phyloP scores from a whole-genome alignment of 2,113 vertebrate genomes.

The Callopanchax toddi region DNA sequence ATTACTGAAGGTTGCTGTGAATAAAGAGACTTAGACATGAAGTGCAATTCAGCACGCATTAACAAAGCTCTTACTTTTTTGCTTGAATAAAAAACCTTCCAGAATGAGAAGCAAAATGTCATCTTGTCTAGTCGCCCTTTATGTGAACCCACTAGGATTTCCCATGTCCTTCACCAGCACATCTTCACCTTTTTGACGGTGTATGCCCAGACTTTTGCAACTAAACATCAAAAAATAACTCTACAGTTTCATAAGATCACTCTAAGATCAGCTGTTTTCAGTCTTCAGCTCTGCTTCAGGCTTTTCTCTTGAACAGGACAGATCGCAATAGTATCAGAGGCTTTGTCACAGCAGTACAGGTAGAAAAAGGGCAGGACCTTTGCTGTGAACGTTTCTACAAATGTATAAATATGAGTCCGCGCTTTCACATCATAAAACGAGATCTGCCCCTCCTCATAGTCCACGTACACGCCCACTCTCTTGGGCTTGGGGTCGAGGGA shows the following conservation, averaged over 20 bases:
- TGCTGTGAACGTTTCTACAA: conserved; percentile 82
- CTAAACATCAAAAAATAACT: background rate
- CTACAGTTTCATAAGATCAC: background rate
- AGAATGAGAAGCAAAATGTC: too few species aligned
- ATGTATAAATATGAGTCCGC: conserved; percentile 84
- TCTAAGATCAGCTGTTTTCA: background rate
- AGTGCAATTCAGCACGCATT: too few species aligned
- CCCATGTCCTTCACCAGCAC: too few species aligned
- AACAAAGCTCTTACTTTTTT: too few species aligned
- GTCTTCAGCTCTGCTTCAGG: conserved; percentile 62
- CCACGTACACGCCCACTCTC: conserved; percentile 85
- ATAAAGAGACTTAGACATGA: too few species aligned
- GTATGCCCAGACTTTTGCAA: background rate
- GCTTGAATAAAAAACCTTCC: too few species aligned
- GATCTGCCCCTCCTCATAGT: conserved; percentile 87
- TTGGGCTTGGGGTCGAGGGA: conserved; percentile 74
- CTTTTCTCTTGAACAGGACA: conserved; percentile 56
- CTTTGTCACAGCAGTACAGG: conserved; percentile 83
- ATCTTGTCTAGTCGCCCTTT: too few species aligned
- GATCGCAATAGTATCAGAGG: conserved; percentile 77
- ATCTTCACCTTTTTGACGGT: too few species aligned
- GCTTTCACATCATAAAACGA: conserved; percentile 85
- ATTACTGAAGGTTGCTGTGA: too few species aligned
- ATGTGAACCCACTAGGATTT: too few species aligned
- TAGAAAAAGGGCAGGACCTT: conserved; percentile 88